Evolutionary conservation across 2,888 invertebrate species (phyloP), one percentile per base, ranked within the genome.

Genomic region (Hirudinaria manillensis): DNA sequence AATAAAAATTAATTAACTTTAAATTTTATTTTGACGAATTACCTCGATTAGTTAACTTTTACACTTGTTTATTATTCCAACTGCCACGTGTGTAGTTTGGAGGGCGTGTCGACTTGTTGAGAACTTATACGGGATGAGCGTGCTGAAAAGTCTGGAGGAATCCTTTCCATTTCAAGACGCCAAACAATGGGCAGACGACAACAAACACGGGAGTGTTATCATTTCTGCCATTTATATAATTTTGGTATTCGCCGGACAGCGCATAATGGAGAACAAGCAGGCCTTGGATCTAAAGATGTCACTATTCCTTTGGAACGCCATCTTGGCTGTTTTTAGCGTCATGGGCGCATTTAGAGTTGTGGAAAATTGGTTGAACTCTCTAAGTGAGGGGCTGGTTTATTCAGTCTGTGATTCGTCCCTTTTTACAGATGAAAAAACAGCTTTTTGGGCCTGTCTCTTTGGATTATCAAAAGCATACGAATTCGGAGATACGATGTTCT

Each of bases 391-490:
- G 77, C 89, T 97, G 81, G 93, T 93, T 86, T 93, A 97, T 88
- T 96, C 97, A 76, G 91, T 97, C 81, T 99, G 98, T 88, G 91
- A 93, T 24, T 81, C 83, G 0, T 81, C 82, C 3, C 83, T 83
- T 77, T 82, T 78, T 74, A 77, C 29, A 21, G 6, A 81, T 75
- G 80, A 81, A 86, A 91, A 92, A 81, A 92, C 93, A 79, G 95
- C 95, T 10, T 95, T 96, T 86, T 99, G 98, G 98, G 93, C 95
- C 79, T 93, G 91, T 90, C 90, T 95, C 89, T 99, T 99, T 87
- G 94, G 95, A 61, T 88, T 97, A 79, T 95, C 95, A 78, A 99
- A 99, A 51, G 4, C 73, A 24, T 21, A 73, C 0, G 98, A 99
- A 87, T 89, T 98, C 68, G 95, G 87, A 1, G 87, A 87, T 78